These are phyloP conservation scores for Orcinus orca DNA, from an alignment of 2,113 vertebrate species.

Conservation along the genomic window DNA sequence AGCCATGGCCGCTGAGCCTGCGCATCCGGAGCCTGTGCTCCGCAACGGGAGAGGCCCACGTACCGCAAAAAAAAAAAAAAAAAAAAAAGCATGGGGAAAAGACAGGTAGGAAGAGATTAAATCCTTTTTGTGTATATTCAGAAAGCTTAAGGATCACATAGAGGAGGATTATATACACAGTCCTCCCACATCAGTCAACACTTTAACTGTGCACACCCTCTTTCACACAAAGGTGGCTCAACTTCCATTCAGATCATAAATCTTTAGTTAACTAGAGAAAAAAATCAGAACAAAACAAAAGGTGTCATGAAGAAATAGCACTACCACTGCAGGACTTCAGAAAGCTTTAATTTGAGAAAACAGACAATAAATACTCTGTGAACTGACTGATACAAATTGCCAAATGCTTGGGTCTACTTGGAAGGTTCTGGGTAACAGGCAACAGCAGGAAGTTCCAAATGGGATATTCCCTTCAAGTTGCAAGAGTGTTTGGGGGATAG, in stretches of 20 bases:
- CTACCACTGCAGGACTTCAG: background rate
- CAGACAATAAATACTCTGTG: background rate
- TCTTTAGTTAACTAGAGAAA: background rate
- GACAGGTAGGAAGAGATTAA: background rate
- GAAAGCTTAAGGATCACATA: background rate
- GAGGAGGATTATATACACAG: constrained; percentile 4
- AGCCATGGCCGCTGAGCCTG: no score
- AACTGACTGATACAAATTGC: background rate
- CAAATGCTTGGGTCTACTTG: background rate
- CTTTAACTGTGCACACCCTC: background rate
- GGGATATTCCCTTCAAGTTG: background rate
- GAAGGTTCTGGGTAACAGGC: background rate
- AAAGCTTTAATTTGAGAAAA: background rate
- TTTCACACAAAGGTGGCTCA: background rate
- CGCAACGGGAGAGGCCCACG: no score
- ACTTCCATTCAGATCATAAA: background rate
- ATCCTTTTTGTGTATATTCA: background rate
- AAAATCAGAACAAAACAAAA: background rate
- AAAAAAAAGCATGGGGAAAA: background rate
- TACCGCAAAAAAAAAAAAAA: no score
- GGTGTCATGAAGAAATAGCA: background rate
- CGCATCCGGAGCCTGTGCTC: no score
- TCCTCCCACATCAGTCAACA: background rate
- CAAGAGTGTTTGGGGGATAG: background rate
- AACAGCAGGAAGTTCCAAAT: background rate